A percentile compares a stretch with the other conserved stretches of the same genome.
Conservation (phyloP, 1,140 invertebrate genomes). For the Rhizoglyphus robini region DNA sequence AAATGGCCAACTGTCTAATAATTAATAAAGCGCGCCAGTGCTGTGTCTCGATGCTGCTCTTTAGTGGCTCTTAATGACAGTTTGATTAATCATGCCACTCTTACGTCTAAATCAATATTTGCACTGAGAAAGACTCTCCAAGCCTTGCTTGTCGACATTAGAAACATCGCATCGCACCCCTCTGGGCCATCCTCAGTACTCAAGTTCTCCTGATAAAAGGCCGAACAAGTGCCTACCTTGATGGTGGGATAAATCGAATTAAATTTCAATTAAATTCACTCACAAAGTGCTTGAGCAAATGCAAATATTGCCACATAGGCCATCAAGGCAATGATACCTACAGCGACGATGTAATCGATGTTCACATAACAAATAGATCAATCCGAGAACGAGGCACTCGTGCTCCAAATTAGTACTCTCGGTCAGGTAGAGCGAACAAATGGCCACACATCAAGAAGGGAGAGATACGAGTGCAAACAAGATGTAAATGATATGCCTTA, state of each 20-base stretch:
- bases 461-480: neutral
- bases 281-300: neutral
- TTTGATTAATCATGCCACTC: too few relatives aligned
- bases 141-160: too few relatives aligned
- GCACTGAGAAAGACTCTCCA: too few relatives aligned
- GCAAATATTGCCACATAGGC: neutral
- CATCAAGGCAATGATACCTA: neutral
- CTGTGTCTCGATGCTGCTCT: too few relatives aligned
- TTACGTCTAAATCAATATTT: too few relatives aligned
- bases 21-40: too few relatives aligned
- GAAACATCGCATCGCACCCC: too few relatives aligned
- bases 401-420: slow-evolving; percentile 11
- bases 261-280: slow-evolving; percentile 7
- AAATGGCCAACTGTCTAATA: too few relatives aligned
- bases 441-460: neutral
- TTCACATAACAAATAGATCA: neutral
- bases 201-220: too few relatives aligned
- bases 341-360: slow-evolving; percentile 5
- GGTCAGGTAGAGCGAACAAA: neutral
- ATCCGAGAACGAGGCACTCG: neutral
- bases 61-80: too few relatives aligned
- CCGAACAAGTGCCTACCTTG: too few relatives aligned
- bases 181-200: too few relatives aligned
- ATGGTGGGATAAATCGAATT: slow-evolving; percentile 12
- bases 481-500: slow-evolving; percentile 14